A percentile compares a stretch with the other conserved stretches of the same genome.
Evolutionary conservation across 1,140 invertebrate species (phyloP).

Genomic region (Heliconius melpomene): DNA sequence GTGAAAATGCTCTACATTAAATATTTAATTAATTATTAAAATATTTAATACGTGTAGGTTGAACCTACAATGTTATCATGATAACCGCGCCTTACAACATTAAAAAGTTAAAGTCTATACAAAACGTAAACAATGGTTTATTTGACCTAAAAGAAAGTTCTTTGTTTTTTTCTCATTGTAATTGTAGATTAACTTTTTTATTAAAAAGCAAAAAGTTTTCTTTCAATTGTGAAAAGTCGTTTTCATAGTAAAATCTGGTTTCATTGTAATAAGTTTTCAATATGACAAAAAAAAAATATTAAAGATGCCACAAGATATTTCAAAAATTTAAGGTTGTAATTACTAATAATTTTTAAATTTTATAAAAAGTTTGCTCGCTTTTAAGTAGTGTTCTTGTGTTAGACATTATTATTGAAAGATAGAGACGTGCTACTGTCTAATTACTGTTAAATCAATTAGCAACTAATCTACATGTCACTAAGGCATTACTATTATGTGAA

Average conservation of each 20-base stretch:
- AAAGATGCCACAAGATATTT: background rate
- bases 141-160: conserved; percentile 2
- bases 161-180: background rate
- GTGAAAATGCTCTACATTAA: no score
- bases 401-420: background rate
- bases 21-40: no score
- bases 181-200: background rate
- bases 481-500: no score
- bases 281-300: no score
- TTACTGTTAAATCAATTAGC: background rate
- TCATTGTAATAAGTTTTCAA: no score
- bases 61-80: background rate
- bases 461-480: no score
- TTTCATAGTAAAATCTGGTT: no score
- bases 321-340: no score
- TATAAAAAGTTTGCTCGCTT: no score
- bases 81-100: background rate
- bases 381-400: no score
- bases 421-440: background rate
- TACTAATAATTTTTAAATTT: no score
- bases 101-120: background rate
- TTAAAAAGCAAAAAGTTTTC: background rate
- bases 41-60: background rate
- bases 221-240: no score
- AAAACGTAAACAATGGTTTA: background rate